Evolutionary conservation across 2,797 vertebrate genomes (phyloP), one percentile per base, ranked within the genome.

Genomic region (Oophaga sylvatica): DNA sequence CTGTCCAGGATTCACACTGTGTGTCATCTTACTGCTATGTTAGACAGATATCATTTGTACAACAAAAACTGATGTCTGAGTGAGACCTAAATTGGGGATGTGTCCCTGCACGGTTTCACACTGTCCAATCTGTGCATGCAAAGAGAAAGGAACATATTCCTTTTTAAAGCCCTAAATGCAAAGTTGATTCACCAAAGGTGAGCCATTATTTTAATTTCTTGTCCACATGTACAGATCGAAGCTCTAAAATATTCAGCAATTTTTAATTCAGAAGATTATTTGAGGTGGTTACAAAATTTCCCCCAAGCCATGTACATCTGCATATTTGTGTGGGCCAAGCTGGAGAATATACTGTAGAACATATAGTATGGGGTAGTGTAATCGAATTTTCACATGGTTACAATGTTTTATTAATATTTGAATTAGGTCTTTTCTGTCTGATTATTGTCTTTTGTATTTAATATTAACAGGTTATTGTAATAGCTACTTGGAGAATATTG

Each of bases 391-490:
- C 65, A 29, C 45, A 68, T 67, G 67, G 62, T 26, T 20, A 19
- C 45, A 56, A 82, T 82, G n/a, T 82, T 68, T 82, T 70, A 82
- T 82, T 82, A 68, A 70, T 81, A 41, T 56, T 1, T 20, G 63
- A 15, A 31, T 70, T 53, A 70, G 20, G 31, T 35, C 59, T 41
- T 60, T 62, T n/a, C 29, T 63, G 59, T 63, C 31, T 63, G 63
- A 53, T 56, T 70, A 77, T 41, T n/a, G 22, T 48, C 3, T 29
- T 19, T 29, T 62, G 22, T 5, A 73, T 62, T 1, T 65, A 65
- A 78, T 65, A 11, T 22, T 53, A 56, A 63, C 20, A 11, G 26
- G 31, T 19, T 9, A 29, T 6, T 67, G 62, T 45, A 48, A 41
- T 10, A 80, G 20, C 2, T 59, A 80, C 59, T 41, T 41, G 19